Conservation (phyloP, 2,797 vertebrate genomes). For the Tokudaia muenninki region DNA sequence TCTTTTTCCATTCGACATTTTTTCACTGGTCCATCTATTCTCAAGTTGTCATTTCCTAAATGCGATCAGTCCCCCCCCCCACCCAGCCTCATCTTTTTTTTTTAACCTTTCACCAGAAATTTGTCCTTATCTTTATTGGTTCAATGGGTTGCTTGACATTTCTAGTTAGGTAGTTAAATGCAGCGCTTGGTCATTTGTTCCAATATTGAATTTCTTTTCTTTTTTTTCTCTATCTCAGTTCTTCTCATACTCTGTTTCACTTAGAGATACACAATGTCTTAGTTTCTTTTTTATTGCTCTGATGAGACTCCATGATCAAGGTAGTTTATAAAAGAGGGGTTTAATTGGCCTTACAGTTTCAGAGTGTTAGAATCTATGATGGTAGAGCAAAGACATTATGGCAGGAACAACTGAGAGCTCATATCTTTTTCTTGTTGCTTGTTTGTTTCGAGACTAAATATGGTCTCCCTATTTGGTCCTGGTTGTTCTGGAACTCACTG, state of each 20-base stretch:
- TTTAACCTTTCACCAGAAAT: conserved; percentile 11
- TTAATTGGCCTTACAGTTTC: background rate
- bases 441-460: background rate
- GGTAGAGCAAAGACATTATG: background rate
- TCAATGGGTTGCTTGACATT: conserved; percentile 19
- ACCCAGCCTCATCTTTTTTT: too few relatives aligned
- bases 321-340: background rate
- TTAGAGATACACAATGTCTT: background rate
- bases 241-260: conserved; percentile 9
- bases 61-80: background rate
- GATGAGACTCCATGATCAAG: background rate
- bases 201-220: conserved; percentile 17
- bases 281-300: background rate
- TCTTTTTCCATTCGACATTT: conserved; percentile 12
- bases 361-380: background rate
- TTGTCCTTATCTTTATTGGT: conserved; percentile 1
- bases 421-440: background rate
- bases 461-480: background rate
- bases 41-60: conserved; percentile 12
- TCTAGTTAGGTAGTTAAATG: background rate
- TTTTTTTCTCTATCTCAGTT: background rate
- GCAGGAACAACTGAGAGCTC: background rate
- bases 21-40: background rate
- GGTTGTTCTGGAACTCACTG: background rate
- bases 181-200: conserved; percentile 12